phyloP scores from a whole-genome alignment of 2,113 vertebrate genomes.

The Siniperca chuatsi region DNA sequence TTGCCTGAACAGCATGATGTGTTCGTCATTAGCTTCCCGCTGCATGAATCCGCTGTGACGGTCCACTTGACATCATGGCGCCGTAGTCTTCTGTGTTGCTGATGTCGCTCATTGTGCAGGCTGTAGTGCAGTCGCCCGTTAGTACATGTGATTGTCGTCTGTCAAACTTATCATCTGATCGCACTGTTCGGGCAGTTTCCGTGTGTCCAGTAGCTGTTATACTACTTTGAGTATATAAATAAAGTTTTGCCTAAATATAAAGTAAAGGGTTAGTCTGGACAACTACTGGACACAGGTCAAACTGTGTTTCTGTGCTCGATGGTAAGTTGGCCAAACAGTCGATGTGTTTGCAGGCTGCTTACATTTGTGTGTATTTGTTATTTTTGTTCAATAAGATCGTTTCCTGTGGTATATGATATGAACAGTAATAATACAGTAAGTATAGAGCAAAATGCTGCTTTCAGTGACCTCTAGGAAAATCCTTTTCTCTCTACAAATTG shows the following conservation, averaged over 20 bases:
- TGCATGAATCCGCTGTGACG: constrained; percentile 5
- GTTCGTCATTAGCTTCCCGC: not conserved
- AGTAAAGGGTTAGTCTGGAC: not conserved
- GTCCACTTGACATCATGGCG: too few relatives aligned
- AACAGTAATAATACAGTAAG: not conserved
- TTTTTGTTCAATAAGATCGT: not conserved
- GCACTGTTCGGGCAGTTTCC: not conserved
- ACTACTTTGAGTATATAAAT: not conserved
- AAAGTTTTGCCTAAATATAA: not conserved
- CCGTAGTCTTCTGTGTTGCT: not conserved
- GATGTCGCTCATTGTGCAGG: not conserved
- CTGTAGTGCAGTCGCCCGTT: too few relatives aligned
- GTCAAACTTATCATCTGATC: not conserved
- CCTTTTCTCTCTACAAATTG: not conserved
- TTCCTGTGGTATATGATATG: not conserved
- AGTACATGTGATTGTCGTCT: not conserved
- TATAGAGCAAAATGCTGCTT: not conserved
- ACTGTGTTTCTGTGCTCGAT: not conserved
- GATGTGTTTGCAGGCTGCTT: not conserved
- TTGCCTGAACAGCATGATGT: constrained; percentile 22
- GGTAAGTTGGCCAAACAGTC: not conserved
- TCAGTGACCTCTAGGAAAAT: not conserved
- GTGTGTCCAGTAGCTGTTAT: not conserved
- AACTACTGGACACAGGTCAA: constrained; percentile 1
- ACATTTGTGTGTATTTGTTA: not conserved